These are phyloP conservation scores for Charina bottae DNA, from an alignment of 2,113 vertebrate genomes.

Conservation along the genomic window DNA sequence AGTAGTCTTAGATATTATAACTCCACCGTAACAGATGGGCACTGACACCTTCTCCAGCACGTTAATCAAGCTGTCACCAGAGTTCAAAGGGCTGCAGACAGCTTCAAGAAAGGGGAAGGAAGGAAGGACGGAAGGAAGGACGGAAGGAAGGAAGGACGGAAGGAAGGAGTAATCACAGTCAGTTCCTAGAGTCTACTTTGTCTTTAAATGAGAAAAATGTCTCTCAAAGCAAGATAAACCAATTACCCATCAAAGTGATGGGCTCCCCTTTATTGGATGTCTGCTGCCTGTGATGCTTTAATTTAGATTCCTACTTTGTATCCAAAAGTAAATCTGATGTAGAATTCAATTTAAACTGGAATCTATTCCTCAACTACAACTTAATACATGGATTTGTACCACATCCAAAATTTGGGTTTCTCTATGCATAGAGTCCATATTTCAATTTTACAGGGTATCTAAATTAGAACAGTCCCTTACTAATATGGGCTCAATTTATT, in stretches of 20 bases:
- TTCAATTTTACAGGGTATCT: not conserved
- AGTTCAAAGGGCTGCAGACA: slow-evolving; percentile 54
- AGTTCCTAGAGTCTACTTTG: slow-evolving; percentile 37
- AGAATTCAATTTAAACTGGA: not conserved
- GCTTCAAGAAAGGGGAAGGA: slow-evolving; percentile 32
- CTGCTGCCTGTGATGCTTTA: not conserved
- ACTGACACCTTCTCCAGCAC: slow-evolving; percentile 32
- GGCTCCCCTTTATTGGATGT: not conserved
- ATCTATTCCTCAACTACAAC: not conserved
- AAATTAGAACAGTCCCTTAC: not conserved
- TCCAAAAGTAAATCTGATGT: not conserved
- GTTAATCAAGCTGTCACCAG: slow-evolving; percentile 54
- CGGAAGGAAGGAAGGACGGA: not conserved
- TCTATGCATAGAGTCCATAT: not conserved
- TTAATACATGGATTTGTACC: not conserved
- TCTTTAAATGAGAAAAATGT: not conserved
- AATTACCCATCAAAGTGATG: not conserved
- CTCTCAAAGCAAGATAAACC: not conserved
- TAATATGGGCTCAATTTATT: not conserved
- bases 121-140: not conserved
- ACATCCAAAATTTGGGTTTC: not conserved
- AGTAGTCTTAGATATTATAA: slow-evolving; percentile 58
- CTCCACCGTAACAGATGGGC: slow-evolving; percentile 53
- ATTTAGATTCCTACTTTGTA: not conserved
- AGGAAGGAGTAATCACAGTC: slow-evolving; percentile 30